Percentiles rank a stretch among this genome's conserved stretches.
Conservation (phyloP, 1,140 invertebrate genomes). For the Papilio polytes region DNA sequence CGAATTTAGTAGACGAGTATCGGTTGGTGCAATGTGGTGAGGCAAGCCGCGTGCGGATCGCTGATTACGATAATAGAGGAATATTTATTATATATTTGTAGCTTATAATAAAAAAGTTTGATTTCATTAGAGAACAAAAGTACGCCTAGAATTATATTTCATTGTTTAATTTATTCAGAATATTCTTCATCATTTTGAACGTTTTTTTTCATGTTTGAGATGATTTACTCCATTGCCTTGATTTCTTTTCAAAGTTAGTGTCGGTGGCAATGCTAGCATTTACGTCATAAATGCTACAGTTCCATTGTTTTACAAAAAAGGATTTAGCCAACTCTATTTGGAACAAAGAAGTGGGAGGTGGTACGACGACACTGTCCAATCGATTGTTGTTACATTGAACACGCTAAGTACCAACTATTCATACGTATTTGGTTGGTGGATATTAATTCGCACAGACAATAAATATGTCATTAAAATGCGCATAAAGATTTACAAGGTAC, state of each 20-base stretch:
- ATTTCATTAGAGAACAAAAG: background rate
- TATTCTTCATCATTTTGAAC: too few relatives aligned
- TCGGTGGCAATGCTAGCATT: background rate
- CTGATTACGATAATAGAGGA: slow-evolving; percentile 7
- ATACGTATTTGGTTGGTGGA: background rate
- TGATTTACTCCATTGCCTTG: background rate
- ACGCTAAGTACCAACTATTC: background rate
- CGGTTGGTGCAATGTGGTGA: slow-evolving; percentile 18
- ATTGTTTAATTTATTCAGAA: background rate
- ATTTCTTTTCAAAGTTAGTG: slow-evolving; percentile 13
- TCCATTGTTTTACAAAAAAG: slow-evolving; percentile 29
- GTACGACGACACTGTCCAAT: slow-evolving; percentile 18
- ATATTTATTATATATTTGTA: background rate
- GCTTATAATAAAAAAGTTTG: background rate
- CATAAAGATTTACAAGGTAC: background rate
- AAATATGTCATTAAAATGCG: background rate
- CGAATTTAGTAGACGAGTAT: slow-evolving; percentile 4
- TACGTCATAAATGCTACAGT: slow-evolving; percentile 25
- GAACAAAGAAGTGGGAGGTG: slow-evolving; percentile 29
- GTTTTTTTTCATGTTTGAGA: too few relatives aligned
- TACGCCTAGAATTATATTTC: background rate
- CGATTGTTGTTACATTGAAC: background rate
- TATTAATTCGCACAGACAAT: background rate
- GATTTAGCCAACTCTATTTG: background rate
- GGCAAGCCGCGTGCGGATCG: slow-evolving; percentile 15